These are phyloP conservation scores for Pyrrhura leucotis DNA, from an alignment of 2,797 vertebrate genomes.

Conservation along the genomic window DNA sequence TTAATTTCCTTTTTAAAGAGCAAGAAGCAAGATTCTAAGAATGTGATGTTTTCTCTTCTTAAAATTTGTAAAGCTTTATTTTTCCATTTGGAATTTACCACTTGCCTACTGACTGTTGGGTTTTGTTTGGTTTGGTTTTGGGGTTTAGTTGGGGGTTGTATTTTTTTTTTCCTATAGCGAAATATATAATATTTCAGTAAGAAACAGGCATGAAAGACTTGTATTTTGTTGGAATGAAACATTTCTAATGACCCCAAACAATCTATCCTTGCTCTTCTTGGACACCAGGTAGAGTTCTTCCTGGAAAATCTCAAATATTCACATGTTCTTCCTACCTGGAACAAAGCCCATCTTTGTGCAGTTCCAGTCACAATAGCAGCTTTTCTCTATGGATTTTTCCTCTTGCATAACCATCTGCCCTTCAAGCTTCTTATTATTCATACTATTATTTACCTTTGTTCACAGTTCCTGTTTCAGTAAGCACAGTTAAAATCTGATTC, in stretches of 20 bases:
- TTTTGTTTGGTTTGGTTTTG: background rate
- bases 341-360: background rate
- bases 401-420: background rate
- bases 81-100: background rate
- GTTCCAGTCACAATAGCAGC: background rate
- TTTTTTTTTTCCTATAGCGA: background rate
- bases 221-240: background rate
- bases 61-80: background rate
- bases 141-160: background rate
- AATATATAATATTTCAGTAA: background rate
- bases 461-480: background rate
- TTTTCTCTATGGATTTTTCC: background rate
- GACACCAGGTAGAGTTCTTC: background rate
- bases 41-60: fast-evolving
- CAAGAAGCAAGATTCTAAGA: background rate
- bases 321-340: background rate
- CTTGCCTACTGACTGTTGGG: background rate
- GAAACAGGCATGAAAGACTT: background rate
- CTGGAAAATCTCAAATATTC: background rate
- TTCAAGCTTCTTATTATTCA: background rate
- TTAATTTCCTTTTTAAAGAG: background rate
- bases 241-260: background rate
- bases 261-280: background rate
- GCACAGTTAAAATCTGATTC: background rate
- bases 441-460: background rate